Evolutionary conservation across 1,140 invertebrate species (phyloP).

Genomic region (Drosophila nebulosa): DNA sequence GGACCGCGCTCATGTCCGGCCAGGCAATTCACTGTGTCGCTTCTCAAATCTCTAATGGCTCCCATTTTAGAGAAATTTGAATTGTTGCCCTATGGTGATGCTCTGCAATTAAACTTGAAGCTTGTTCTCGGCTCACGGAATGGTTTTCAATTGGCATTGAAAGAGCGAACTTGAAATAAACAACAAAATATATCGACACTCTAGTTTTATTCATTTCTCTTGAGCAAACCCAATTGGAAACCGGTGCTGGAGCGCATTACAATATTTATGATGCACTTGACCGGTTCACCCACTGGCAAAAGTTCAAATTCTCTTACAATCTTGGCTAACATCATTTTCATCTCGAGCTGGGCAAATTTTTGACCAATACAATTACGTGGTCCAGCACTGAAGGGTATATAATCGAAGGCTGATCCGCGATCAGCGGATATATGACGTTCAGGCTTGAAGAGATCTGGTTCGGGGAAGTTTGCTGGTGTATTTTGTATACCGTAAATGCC

Average conservation of each 20-base stretch:
- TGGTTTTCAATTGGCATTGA: constrained; percentile 58
- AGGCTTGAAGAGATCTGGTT: constrained; percentile 83
- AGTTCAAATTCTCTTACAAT: constrained; percentile 74
- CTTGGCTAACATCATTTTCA: constrained; percentile 74
- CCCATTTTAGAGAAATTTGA: constrained; percentile 40
- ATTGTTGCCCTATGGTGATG: constrained; percentile 49
- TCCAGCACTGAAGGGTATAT: constrained; percentile 88
- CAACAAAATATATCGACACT: background rate
- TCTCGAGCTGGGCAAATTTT: constrained; percentile 75
- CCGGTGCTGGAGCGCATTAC: constrained; percentile 61
- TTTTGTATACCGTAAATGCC: constrained; percentile 65
- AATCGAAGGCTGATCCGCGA: constrained; percentile 82
- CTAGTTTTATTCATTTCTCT: background rate
- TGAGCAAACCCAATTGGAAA: constrained; percentile 59
- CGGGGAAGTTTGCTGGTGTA: background rate
- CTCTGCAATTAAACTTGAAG: constrained; percentile 25
- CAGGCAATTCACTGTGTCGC: constrained; percentile 26
- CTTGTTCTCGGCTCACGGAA: constrained; percentile 41
- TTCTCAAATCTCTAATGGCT: constrained; percentile 37
- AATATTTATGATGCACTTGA: constrained; percentile 56
- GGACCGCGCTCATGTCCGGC: constrained; percentile 59
- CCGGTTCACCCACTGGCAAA: constrained; percentile 76
- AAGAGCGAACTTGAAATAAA: background rate
- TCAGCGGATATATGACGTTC: constrained; percentile 83
- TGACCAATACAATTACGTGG: constrained; percentile 87